A percentile compares a stretch with the other conserved stretches of the same genome.
These are phyloP conservation scores for Hycleus phaleratus DNA, from an alignment of 1,140 invertebrate species.

Conservation along the genomic window DNA sequence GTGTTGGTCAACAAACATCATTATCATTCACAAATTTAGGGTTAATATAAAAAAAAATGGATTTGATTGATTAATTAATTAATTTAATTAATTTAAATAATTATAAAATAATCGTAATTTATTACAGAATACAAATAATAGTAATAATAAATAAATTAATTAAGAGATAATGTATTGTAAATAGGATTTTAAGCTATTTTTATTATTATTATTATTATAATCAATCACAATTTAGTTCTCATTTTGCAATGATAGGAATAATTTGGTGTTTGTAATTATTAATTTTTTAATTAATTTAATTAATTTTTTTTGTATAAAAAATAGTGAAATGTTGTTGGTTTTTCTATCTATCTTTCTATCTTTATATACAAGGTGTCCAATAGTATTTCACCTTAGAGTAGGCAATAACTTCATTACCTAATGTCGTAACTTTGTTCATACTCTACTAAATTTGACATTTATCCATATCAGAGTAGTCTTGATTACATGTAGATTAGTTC, in stretches of 20 bases:
- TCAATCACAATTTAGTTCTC: too few relatives aligned
- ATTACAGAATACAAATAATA: conserved; percentile 7
- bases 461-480: too few relatives aligned
- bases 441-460: too few relatives aligned
- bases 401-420: too few relatives aligned
- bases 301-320: background rate
- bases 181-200: conserved; percentile 11
- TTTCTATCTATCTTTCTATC: too few relatives aligned
- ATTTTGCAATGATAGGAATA: conserved; percentile 17
- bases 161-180: conserved; percentile 4
- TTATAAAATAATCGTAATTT: conserved; percentile 1
- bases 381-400: conserved; percentile 2
- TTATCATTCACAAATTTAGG: background rate
- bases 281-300: conserved; percentile 1
- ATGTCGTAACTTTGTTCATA: background rate
- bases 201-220: background rate
- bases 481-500: too few relatives aligned
- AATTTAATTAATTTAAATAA: background rate
- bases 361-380: conserved; percentile 5
- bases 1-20: too few relatives aligned
- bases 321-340: too few relatives aligned
- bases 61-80: background rate
- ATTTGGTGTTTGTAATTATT: conserved; percentile 17
- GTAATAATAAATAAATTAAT: background rate
- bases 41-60: background rate